Evolutionary conservation across 2,797 vertebrate species (phyloP).

Genomic region (Novumbra hubbsi): DNA sequence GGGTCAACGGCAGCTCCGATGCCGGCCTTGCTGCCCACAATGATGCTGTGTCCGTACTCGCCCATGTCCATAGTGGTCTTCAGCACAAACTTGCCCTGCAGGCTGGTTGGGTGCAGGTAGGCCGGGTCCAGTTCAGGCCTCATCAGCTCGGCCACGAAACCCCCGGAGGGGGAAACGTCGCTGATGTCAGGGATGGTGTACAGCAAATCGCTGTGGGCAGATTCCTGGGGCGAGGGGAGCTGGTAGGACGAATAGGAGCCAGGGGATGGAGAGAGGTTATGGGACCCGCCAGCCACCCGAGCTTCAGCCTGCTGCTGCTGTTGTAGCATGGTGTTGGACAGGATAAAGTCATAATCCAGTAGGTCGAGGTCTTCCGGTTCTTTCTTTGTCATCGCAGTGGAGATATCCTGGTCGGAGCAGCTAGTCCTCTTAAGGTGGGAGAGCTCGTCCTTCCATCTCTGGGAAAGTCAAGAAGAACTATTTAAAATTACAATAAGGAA

Average conservation of each 20-base stretch:
- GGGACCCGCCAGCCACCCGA: constrained; percentile 68
- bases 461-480: constrained; percentile 48
- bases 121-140: constrained; percentile 92
- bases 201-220: constrained; percentile 62
- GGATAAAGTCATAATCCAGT: constrained; percentile 94
- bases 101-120: constrained; percentile 85
- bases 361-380: constrained; percentile 90
- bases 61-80: constrained; percentile 87
- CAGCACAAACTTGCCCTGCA: constrained; percentile 92
- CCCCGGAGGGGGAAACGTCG: constrained; percentile 91
- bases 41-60: constrained; percentile 81
- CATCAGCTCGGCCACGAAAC: constrained; percentile 96
- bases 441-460: constrained; percentile 96
- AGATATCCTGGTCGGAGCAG: constrained; percentile 68
- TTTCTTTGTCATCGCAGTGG: constrained; percentile 77
- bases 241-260: constrained; percentile 78
- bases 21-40: constrained; percentile 70
- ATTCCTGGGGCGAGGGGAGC: constrained; percentile 74
- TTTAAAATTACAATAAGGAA: not conserved
- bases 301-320: constrained; percentile 74
- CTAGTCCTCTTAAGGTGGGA: constrained; percentile 85
- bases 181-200: constrained; percentile 89
- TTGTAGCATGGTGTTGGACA: constrained; percentile 91
- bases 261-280: constrained; percentile 75
- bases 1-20: constrained; percentile 62